phyloP scores from a whole-genome alignment of 2,888 invertebrate species.

The Drosophila multiciliata region DNA sequence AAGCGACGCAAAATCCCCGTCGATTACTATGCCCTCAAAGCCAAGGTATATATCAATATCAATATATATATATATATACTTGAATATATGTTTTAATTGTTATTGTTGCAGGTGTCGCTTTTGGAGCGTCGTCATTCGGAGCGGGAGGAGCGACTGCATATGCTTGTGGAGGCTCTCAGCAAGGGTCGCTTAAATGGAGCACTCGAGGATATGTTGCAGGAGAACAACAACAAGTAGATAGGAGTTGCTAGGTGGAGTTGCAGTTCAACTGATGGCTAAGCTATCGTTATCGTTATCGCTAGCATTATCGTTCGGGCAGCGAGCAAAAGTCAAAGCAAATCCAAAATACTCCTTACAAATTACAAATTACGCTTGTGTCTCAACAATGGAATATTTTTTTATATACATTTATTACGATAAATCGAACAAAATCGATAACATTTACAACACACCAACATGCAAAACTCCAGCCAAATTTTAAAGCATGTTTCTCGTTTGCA shows the following conservation, averaged over 20 bases:
- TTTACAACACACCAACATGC: slow-evolving; percentile 20
- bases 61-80: not conserved
- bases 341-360: slow-evolving; percentile 18
- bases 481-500: not conserved
- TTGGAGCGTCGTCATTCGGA: slow-evolving; percentile 85
- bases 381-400: slow-evolving; percentile 28
- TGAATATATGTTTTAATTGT: not conserved
- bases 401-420: slow-evolving; percentile 25
- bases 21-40: slow-evolving; percentile 85
- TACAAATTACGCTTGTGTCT: slow-evolving; percentile 34
- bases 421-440: slow-evolving; percentile 21
- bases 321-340: slow-evolving; percentile 22
- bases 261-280: not conserved
- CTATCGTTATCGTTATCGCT: slow-evolving; percentile 1
- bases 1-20: slow-evolving; percentile 85
- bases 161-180: slow-evolving; percentile 85
- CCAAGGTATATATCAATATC: slow-evolving; percentile 79
- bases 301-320: not conserved
- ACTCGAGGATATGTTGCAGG: slow-evolving; percentile 82
- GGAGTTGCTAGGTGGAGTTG: not conserved
- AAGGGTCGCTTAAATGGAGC: slow-evolving; percentile 84
- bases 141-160: slow-evolving; percentile 84
- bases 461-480: slow-evolving; percentile 45
- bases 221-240: slow-evolving; percentile 82
- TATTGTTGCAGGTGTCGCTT: slow-evolving; percentile 82